Evolutionary conservation across 1,140 invertebrate species (phyloP).

Genomic region (Zaprionus gabonicus): DNA sequence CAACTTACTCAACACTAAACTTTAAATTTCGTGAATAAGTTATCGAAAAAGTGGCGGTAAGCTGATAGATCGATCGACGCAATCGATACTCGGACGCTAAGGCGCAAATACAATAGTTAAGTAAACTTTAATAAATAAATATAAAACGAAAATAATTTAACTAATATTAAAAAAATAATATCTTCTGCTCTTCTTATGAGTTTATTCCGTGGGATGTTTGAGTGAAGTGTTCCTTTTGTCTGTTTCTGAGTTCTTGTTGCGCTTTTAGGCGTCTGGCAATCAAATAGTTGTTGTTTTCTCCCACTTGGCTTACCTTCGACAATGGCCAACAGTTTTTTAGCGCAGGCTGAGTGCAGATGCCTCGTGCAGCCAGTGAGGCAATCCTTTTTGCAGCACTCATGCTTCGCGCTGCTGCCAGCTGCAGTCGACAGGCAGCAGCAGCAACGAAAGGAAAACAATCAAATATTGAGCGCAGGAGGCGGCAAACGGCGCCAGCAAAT

Average conservation of each 20-base stretch:
- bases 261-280: constrained; percentile 27
- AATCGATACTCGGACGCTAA: too few species aligned
- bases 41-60: too few species aligned
- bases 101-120: too few species aligned
- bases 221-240: neutral
- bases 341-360: constrained; percentile 26
- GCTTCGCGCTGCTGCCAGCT: constrained; percentile 23
- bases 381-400: constrained; percentile 39
- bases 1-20: too few species aligned
- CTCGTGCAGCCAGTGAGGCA: neutral
- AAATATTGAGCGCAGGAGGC: constrained; percentile 57
- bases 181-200: neutral
- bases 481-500: constrained; percentile 46
- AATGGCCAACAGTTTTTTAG: constrained; percentile 43
- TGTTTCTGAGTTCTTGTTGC: neutral
- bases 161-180: neutral
- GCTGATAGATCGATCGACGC: too few species aligned
- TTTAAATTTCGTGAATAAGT: too few species aligned
- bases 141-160: neutral
- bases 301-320: constrained; percentile 50
- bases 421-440: neutral
- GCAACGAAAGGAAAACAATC: constrained; percentile 64
- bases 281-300: constrained; percentile 43
- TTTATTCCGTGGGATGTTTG: neutral
- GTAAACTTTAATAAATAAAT: too few species aligned